Conservation (phyloP, 2,797 vertebrate species). For the Pipistrellus pipistrellus region DNA sequence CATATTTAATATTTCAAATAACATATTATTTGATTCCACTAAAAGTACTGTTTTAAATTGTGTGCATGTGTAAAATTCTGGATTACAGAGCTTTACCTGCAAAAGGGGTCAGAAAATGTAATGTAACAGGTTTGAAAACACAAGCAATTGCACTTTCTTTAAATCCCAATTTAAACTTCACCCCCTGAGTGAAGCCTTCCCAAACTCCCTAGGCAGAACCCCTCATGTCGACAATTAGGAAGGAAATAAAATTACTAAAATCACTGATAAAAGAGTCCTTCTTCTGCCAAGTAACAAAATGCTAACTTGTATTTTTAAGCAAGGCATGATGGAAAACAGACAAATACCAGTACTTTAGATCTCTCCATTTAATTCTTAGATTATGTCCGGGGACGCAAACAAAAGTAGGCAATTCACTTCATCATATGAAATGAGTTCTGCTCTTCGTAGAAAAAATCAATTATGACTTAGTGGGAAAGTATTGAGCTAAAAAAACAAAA, state of each 20-base stretch:
- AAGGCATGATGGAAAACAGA: neutral
- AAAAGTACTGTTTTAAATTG: neutral
- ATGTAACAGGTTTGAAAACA: neutral
- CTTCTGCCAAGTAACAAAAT: neutral
- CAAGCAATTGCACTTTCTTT: constrained; percentile 11
- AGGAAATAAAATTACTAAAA: neutral
- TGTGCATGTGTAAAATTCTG: neutral
- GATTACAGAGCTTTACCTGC: neutral
- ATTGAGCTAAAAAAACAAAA: neutral
- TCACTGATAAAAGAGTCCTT: neutral
- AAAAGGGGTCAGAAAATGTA: neutral
- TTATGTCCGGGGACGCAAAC: neutral
- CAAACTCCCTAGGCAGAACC: neutral
- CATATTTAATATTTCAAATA: neutral
- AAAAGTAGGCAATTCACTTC: neutral
- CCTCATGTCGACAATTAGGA: neutral
- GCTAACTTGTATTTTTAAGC: neutral
- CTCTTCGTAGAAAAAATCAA: neutral
- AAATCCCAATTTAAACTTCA: constrained; percentile 19
- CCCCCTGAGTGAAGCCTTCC: neutral
- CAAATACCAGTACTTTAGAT: neutral
- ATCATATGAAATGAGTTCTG: neutral
- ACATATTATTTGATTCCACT: neutral
- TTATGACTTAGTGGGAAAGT: constrained; percentile 16
- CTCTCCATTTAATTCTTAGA: neutral